Evolutionary conservation across 2,888 invertebrate species (phyloP).

Genomic region (Ditula angustiorana): DNA sequence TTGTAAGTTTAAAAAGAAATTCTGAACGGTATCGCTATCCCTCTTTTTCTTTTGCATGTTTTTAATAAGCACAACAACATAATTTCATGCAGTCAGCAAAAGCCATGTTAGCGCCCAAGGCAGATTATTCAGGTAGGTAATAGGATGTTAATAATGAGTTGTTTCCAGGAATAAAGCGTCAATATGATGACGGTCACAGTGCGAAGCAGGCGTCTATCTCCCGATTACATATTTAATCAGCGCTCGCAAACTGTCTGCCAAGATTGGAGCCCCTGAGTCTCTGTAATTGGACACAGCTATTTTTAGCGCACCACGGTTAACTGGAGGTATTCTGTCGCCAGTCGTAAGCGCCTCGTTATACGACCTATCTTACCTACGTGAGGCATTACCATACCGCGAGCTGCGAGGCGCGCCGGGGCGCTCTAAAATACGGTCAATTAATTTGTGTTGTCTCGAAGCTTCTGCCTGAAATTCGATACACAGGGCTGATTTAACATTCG

Average conservation of each 20-base stretch:
- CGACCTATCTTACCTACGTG: background rate
- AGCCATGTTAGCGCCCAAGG: background rate
- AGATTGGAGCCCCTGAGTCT: slow-evolving; percentile 42
- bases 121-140: background rate
- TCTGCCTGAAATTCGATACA: background rate
- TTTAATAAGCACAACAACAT: too few relatives aligned
- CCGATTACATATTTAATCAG: slow-evolving; percentile 70
- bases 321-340: background rate
- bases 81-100: too few relatives aligned
- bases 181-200: slow-evolving; percentile 11
- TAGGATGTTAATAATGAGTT: slow-evolving; percentile 5
- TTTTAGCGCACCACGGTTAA: slow-evolving; percentile 47
- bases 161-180: slow-evolving; percentile 12
- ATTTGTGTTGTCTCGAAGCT: background rate
- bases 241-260: slow-evolving; percentile 55
- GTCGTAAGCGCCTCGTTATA: background rate
- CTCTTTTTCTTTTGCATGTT: too few relatives aligned
- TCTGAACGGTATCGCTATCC: too few relatives aligned
- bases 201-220: slow-evolving; percentile 38
- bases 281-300: slow-evolving; percentile 60
- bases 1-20: too few relatives aligned
- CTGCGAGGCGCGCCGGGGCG: background rate
- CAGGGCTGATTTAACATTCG: background rate
- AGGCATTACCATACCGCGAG: background rate
- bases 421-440: background rate